Evolutionary conservation across 1,140 invertebrate genomes (phyloP), one percentile per base, ranked within the genome.

Genomic region (Sinella curviseta): DNA sequence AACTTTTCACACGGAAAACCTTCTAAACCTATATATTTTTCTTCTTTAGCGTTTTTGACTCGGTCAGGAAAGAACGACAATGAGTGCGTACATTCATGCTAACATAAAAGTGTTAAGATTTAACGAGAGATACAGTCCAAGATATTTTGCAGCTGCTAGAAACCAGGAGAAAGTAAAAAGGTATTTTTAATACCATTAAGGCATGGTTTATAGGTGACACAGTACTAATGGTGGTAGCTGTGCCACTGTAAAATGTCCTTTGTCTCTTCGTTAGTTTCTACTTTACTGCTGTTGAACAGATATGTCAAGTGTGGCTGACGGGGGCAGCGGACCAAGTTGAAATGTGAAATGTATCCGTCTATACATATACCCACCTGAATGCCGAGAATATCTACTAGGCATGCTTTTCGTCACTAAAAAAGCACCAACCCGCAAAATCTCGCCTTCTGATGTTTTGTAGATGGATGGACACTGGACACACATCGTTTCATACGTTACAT

Each of bases 331-430:
- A 60, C 55, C 55, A 60, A 26, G 55, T 60, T 60, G 55, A 60
- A 17, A 60, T 60, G 55, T 60, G 55, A 60, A 17, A 60, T 60
- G 55, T 60, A 60, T 60, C 55, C 55, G 24, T 60, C 55, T 60
- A 60, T 60, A n/a, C n/a, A n/a, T n/a, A n/a, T n/a, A n/a, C n/a
- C 55, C n/a, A 79, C 78, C 78, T 79, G 78, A 35, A 70, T 74
- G 3, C 31, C 12, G 20, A 75, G 35, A 73, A 48, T 12, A 48
- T 8, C 39, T 48, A 12, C 8, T 48, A 48, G 39, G 20, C 39
- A 48, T n/a, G n/a, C n/a, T n/a, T n/a, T n/a, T 48, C 39, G 39
- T 12, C 39, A 48, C 20, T 48, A 48, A 20, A 12, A 60, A 60
- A 12, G 12, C 57, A n/a, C 14, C 24, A 70, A 70, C 65, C 28